These are phyloP conservation scores for Grantiella picta DNA, from an alignment of 2,113 vertebrate genomes.

Conservation along the genomic window DNA sequence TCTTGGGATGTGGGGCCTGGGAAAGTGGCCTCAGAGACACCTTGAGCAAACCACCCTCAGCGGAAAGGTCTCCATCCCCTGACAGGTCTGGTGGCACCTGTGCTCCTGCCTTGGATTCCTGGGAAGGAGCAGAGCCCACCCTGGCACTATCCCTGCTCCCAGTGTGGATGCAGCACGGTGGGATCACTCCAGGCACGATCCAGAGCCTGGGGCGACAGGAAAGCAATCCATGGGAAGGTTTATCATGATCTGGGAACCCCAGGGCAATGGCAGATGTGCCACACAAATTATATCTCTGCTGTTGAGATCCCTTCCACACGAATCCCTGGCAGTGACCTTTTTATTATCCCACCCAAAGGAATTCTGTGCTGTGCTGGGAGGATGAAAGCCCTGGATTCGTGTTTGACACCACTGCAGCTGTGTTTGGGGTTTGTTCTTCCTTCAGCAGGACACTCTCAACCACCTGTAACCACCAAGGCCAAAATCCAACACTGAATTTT, in stretches of 20 bases:
- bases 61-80: background rate
- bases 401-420: background rate
- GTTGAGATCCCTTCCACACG: background rate
- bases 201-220: background rate
- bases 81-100: background rate
- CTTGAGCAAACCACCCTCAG: background rate
- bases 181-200: background rate
- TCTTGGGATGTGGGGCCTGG: background rate
- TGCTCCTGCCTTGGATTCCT: background rate
- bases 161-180: background rate
- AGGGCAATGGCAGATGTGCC: background rate
- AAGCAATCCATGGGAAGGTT: background rate
- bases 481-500: fast-evolving
- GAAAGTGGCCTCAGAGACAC: background rate
- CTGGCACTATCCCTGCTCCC: background rate
- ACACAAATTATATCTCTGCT: background rate
- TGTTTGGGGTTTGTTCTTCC: background rate
- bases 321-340: background rate
- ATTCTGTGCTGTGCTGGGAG: background rate
- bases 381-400: background rate
- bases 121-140: background rate
- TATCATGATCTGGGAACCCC: background rate
- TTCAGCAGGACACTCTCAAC: background rate
- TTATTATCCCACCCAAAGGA: background rate
- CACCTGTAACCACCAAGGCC: background rate